Base-by-base conservation (phyloP, 23 tunicate species). In the Halocynthia roretzi region DNA sequence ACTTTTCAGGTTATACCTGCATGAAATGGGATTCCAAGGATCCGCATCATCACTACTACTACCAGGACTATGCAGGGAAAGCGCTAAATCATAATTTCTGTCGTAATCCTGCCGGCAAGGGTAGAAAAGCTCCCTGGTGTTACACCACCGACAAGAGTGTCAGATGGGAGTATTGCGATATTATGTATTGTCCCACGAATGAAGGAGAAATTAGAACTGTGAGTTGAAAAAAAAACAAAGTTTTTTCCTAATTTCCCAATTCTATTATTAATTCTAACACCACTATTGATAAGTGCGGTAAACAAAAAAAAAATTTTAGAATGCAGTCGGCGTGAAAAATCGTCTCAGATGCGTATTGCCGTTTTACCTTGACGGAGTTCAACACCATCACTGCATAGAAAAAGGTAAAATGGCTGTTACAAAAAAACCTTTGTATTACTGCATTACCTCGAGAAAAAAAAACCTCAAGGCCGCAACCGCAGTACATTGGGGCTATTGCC, bases 101-200 rank as follows among this genome's bases (percentile, higher is more conserved):
- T 80, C 65, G 97, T 54, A 90, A 90, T 57, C 97, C 97, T 56
- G 82, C 97, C 10, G 9, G 56, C 6, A 81, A 78, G 14, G 17
- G n/a, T 40, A 80, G 90, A 51, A 7, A 18, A n/a, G 97, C 76
- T 12, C 97, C 97, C 20, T 90, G 97, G 97, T 90, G 97, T 55
- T 90, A 71, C 76, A 88, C 72, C 19, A 54, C 56, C 7, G 51
- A 76, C 58, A 5, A 5, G 8, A 12, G 22, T 14, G 56, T 21
- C 50, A 71, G 84, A 51, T 90, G 97, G 97, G 90, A 81, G 56
- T 90, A 90, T 57, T 90, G 97, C 40, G 75, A 85, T 66, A 65
- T 90, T 6, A 72, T 68, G 5, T 56, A 81, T 19, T 90, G 97
- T 65, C 84, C 97, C 6, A 14, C 62, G 6, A 65, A 61, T 52